Base-by-base conservation (phyloP, 1,140 invertebrate genomes). In the Pissodes strobi region DNA sequence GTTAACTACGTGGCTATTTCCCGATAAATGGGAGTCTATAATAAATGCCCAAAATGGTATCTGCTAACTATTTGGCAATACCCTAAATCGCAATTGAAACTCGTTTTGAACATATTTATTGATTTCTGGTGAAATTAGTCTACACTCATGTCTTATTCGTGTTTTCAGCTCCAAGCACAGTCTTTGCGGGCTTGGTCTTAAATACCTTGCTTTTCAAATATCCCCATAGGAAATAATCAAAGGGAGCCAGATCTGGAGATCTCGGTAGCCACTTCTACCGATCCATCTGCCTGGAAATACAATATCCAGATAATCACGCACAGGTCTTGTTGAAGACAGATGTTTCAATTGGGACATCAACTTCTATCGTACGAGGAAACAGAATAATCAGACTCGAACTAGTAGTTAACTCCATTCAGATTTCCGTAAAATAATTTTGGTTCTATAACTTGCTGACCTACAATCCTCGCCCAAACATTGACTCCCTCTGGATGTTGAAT, bases 401-500 rank as follows among this genome's bases (percentile, higher is more conserved):
- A 51, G 38, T n/a, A n/a, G n/a, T n/a, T n/a, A n/a, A n/a, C n/a
- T n/a, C n/a, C n/a, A n/a, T n/a, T n/a, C n/a, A n/a, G n/a, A n/a
- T n/a, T n/a, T n/a, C n/a, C n/a, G n/a, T n/a, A n/a, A n/a, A n/a
- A n/a, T n/a, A 66, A 66, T 46, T 45, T 48, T 12, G 56, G 39
- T 39, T 34, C n/a, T n/a, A n/a, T n/a, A n/a, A n/a, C n/a, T n/a
- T n/a, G n/a, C n/a, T n/a, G n/a, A n/a, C n/a, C n/a, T 45, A 64
- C 41, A 64, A 64, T 64, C 27, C 55, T 30, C 19, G 45, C 55
- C 37, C 27, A 67, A 38, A 60, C 48, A 59, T 60, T 46, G 10
- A 64, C 19, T 41, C 65, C 45, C 55, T 55, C 30, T 34, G 39
- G 53, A 56, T 65, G 34, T 51, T 68, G 62, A 22, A 30, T 55